Base-by-base conservation (phyloP, 2,113 vertebrate genomes). In the Megaceryle torquata region DNA sequence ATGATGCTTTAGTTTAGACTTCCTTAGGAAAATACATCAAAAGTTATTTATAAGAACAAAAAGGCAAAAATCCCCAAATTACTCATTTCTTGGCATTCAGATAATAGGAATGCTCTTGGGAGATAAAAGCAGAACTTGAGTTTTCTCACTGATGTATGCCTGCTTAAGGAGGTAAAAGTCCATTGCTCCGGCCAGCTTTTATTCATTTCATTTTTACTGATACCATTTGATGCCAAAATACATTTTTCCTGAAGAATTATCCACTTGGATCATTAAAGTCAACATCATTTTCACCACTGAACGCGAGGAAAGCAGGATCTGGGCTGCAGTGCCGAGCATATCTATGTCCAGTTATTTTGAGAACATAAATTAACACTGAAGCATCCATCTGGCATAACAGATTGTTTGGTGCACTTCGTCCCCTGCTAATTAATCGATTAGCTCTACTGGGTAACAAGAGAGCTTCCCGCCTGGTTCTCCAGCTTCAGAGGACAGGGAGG, bases 401-500 rank as follows among this genome's bases (percentile, higher is more conserved):
- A 93, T 81, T 90, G 90, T 85, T 88, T 88, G 82, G 71, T 94
- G 94, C 82, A 88, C 86, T 90, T 77, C 24, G 24, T 86, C 86
- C 88, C 86, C 71, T 77, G 88, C 88, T 95, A 95, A 97, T 96
- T 91, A 95, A 97, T 88, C 33, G 64, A 95, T 93, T 93, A 93
- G 68, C 59, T 92, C 79, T 77, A 69, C 82, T 65, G 59, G 63
- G 88, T 74, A 94, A 65, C 24, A 24, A 28, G 57, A 84, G 89
- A 89, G 50, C 44, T 82, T 85, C 64, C 81, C 5, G 10, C 44
- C 67, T 69, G 35, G 39, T 60, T 93, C 83, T 94, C 78, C 59
- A 31, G 24, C 69, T 64, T 56, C 13, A 7, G 64, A 59, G 69
- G 78, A 85, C 11, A 15, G 39, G 28, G 53, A 87, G 54, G 60